A percentile compares a stretch with the other conserved stretches of the same genome.
phyloP scores from a whole-genome alignment of 2,797 vertebrate species.

The Echeneis naucrates region DNA sequence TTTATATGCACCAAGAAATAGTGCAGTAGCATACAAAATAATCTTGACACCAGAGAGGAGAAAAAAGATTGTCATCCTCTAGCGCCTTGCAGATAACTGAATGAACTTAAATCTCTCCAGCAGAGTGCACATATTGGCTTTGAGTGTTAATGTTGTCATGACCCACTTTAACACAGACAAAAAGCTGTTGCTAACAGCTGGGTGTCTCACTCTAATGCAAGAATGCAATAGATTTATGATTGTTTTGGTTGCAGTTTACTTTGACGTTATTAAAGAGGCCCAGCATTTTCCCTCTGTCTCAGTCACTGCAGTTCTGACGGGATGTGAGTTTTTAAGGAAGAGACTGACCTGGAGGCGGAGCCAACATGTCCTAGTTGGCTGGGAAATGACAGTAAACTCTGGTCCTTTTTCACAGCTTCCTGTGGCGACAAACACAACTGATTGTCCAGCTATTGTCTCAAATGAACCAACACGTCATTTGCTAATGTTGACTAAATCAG shows the following conservation, averaged over 20 bases:
- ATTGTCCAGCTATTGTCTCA: slow-evolving; percentile 77
- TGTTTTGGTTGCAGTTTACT: slow-evolving; percentile 32
- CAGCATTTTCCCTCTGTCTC: slow-evolving; percentile 31
- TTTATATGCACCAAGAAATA: not conserved
- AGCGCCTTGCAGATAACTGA: not conserved
- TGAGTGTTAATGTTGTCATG: slow-evolving; percentile 38
- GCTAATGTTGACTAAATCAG: slow-evolving; percentile 59
- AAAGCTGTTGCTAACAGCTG: slow-evolving; percentile 45
- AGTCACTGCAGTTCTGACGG: slow-evolving; percentile 38
- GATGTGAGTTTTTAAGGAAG: slow-evolving; percentile 55
- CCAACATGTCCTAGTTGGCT: slow-evolving; percentile 86
- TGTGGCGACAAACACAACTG: slow-evolving; percentile 77
- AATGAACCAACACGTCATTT: slow-evolving; percentile 57
- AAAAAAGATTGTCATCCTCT: not conserved
- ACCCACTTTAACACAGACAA: slow-evolving; percentile 52
- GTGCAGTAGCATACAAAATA: not conserved
- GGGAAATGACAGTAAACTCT: slow-evolving; percentile 85
- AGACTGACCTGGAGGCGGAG: slow-evolving; percentile 84
- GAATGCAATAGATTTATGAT: slow-evolving; percentile 20
- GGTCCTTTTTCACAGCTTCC: slow-evolving; percentile 89
- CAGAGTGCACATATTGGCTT: slow-evolving; percentile 43
- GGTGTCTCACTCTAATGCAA: slow-evolving; percentile 10
- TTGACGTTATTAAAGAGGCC: slow-evolving; percentile 35
- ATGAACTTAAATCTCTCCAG: slow-evolving; percentile 17
- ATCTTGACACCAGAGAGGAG: not conserved